Conservation (phyloP, 2,113 vertebrate genomes). For the Ondatra zibethicus region DNA sequence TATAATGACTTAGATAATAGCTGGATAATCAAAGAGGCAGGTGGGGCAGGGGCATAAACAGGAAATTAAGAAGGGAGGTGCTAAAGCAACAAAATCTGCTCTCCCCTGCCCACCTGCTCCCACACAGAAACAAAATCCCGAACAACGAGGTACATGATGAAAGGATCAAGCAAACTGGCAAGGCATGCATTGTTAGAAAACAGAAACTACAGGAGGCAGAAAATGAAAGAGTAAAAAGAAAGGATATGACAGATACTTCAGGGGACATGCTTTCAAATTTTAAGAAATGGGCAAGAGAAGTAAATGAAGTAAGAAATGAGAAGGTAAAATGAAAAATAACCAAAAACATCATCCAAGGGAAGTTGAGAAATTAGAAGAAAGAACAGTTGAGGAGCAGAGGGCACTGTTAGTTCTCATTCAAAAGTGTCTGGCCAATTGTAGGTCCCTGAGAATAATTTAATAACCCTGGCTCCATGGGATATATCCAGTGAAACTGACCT, state of each 20-base stretch:
- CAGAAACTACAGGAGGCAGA: not conserved
- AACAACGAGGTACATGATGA: not conserved
- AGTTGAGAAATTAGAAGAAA: not conserved
- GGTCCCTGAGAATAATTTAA: not conserved
- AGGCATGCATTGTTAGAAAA: not conserved
- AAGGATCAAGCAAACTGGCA: not conserved
- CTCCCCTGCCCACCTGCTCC: not conserved
- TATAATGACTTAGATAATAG: not conserved
- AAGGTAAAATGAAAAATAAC: not conserved
- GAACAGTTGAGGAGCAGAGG: not conserved
- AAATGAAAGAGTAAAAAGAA: not conserved
- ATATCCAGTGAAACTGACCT: not conserved
- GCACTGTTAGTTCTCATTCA: not conserved
- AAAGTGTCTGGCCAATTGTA: not conserved
- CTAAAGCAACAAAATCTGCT: not conserved
- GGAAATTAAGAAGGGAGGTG: not conserved
- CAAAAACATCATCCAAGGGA: not conserved
- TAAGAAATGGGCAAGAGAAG: not conserved
- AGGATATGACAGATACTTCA: not conserved
- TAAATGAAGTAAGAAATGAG: not conserved
- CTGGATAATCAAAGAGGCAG: not conserved
- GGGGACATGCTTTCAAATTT: not conserved
- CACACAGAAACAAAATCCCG: slow-evolving; percentile 43
- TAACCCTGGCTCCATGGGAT: not conserved
- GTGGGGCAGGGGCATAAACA: not conserved